Conservation (phyloP, 2,888 invertebrate species). For the Heliconius ismenius region DNA sequence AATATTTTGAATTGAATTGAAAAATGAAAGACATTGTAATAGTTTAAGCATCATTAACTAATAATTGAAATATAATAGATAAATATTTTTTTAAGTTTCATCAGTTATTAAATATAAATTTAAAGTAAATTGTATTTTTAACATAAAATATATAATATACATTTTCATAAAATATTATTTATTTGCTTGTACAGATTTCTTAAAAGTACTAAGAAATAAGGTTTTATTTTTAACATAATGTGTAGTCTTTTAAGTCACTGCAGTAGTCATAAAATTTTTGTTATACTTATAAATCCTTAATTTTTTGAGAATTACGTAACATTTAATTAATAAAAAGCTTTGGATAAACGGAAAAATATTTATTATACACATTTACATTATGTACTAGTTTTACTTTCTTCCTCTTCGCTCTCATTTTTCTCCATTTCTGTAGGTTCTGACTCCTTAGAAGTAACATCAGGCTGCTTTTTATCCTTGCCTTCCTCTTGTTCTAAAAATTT, state of each 20-base stretch:
- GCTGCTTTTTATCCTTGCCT: slow-evolving; percentile 40
- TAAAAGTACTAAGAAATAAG: background rate
- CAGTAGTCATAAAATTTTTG: background rate
- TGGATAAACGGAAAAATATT: background rate
- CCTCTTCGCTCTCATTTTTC: slow-evolving; percentile 7
- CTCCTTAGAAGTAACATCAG: slow-evolving; percentile 2
- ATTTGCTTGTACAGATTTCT: background rate
- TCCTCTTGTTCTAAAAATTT: slow-evolving; percentile 87
- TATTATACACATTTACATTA: slow-evolving; percentile 14
- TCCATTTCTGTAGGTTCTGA: slow-evolving; percentile 11
- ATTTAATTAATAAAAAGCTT: background rate
- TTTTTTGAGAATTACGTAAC: background rate
- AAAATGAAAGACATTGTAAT: background rate
- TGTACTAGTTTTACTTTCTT: slow-evolving; percentile 22
- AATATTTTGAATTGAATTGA: no score
- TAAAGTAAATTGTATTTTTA: no score
- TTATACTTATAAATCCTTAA: background rate
- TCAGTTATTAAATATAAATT: no score
- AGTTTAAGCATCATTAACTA: background rate
- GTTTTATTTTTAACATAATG: no score
- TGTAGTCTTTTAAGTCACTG: background rate
- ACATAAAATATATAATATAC: no score
- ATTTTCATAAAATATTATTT: no score
- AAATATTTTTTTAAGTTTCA: background rate
- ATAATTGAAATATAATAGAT: background rate